A percentile compares a stretch with the other conserved stretches of the same genome.
phyloP scores from a whole-genome alignment of 2,888 invertebrate genomes.

The Acanthosepion esculentum region DNA sequence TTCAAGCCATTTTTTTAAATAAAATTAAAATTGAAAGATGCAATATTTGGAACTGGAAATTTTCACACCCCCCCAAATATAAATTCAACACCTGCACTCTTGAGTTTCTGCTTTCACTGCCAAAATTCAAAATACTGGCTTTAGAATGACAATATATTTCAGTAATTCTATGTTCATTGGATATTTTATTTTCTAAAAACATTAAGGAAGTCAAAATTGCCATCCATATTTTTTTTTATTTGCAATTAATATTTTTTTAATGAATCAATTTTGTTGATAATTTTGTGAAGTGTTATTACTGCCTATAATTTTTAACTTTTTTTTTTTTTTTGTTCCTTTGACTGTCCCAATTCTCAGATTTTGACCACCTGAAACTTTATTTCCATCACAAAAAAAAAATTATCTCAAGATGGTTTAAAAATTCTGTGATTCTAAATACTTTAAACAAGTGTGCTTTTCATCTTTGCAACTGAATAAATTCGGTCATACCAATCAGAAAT shows the following conservation, averaged over 20 bases:
- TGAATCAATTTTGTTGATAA: background rate
- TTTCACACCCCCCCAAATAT: too few species aligned
- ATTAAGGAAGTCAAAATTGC: background rate
- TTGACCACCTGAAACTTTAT: background rate
- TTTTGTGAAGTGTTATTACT: background rate
- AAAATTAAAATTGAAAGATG: too few species aligned
- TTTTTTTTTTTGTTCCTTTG: background rate
- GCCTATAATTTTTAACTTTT: background rate
- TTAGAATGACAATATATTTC: background rate
- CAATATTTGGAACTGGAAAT: too few species aligned
- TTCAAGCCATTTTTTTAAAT: too few species aligned
- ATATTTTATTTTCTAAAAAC: background rate
- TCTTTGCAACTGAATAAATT: too few species aligned
- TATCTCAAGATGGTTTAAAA: too few species aligned
- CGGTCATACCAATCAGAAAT: too few species aligned
- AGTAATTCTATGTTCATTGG: too few species aligned
- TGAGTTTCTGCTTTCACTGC: slow-evolving; percentile 1
- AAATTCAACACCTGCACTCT: background rate
- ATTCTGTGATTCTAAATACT: too few species aligned
- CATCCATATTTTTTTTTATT: background rate
- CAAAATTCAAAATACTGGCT: background rate
- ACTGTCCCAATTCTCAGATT: background rate
- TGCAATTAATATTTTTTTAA: background rate
- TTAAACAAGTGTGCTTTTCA: too few species aligned
- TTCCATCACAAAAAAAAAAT: too few species aligned